Percentiles rank a stretch among this genome's conserved stretches.
phyloP scores from a whole-genome alignment of 2,113 vertebrate species.

The Cryptoleucopteryx plumbea region DNA sequence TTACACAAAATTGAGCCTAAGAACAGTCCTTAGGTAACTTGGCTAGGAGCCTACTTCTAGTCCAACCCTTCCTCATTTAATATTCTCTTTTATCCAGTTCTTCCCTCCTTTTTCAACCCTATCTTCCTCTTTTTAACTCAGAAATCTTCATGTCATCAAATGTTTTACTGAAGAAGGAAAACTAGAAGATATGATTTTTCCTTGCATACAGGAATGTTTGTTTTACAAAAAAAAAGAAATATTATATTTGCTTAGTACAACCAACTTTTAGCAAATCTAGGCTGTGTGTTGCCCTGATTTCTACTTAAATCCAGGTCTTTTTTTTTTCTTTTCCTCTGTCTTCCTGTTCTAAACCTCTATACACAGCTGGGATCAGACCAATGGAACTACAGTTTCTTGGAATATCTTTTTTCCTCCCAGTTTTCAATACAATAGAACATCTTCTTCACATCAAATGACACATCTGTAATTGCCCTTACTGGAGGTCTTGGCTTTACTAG shows the following conservation, averaged over 20 bases:
- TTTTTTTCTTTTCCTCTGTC: not conserved
- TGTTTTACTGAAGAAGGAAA: not conserved
- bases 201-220: not conserved
- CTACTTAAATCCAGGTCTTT: not conserved
- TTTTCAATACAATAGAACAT: not conserved
- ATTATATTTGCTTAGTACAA: not conserved
- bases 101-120: not conserved
- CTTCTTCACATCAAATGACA: not conserved
- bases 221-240: not conserved
- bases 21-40: not conserved
- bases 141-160: not conserved
- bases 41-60: not conserved
- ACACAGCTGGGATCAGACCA: not conserved
- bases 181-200: not conserved
- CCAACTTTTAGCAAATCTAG: not conserved
- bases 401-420: not conserved
- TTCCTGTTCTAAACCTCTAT: not conserved
- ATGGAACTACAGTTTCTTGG: not conserved
- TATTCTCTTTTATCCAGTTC: not conserved
- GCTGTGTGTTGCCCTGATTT: not conserved
- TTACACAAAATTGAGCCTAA: not conserved
- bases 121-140: not conserved
- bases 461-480: not conserved
- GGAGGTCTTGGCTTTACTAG: not conserved
- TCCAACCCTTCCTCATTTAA: not conserved